These are phyloP conservation scores for Psammodynastes pulverulentus DNA, from an alignment of 2,113 vertebrate species.

Conservation along the genomic window DNA sequence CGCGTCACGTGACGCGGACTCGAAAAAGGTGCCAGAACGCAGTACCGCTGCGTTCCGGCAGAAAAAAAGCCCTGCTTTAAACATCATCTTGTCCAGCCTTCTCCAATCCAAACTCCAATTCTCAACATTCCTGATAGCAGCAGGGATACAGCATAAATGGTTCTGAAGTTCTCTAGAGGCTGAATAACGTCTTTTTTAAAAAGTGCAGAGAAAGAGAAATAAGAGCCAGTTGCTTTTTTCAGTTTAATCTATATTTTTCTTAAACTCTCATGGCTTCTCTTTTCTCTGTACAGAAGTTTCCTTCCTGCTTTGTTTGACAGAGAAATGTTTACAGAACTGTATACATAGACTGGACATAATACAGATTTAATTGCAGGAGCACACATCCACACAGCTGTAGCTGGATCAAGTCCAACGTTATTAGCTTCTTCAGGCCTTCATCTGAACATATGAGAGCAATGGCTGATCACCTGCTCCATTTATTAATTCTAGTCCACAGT, in stretches of 20 bases:
- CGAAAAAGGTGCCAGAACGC: too few relatives aligned
- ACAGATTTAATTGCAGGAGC: not conserved
- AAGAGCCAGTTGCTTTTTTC: not conserved
- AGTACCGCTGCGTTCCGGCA: too few relatives aligned
- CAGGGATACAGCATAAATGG: not conserved
- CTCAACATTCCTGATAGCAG: not conserved
- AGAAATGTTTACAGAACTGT: not conserved
- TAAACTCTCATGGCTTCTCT: not conserved
- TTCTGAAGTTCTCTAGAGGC: not conserved
- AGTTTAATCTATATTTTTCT: not conserved
- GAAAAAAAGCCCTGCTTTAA: too few relatives aligned
- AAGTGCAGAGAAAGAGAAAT: not conserved
- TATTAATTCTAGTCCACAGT: not conserved
- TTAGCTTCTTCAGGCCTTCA: not conserved
- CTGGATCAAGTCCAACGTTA: not conserved
- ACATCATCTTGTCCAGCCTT: not conserved
- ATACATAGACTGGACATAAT: not conserved
- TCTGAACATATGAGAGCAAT: not conserved
- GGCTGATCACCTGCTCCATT: not conserved
- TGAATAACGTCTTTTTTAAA: not conserved
- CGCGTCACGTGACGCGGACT: too few relatives aligned
- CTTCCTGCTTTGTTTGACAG: not conserved
- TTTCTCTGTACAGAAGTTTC: not conserved
- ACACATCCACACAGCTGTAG: not conserved
- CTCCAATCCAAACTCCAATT: not conserved